phyloP scores from a whole-genome alignment of 30 jellyfish, hydroid and myxozoan genomes.

The Haliclystus octoradiatus region DNA sequence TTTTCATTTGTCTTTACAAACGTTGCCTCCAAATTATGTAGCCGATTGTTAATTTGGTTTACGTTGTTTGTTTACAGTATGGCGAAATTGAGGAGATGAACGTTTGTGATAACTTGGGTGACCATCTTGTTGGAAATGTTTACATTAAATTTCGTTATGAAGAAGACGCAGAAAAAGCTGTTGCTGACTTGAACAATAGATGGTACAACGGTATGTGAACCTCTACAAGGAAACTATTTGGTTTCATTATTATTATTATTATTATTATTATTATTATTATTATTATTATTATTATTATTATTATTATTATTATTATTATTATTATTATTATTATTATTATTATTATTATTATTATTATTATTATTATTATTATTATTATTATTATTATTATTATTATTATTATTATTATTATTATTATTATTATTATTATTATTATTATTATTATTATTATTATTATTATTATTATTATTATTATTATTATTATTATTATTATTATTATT shows the following conservation, averaged over 20 bases:
- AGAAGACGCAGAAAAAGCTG: slow-evolving; percentile 98
- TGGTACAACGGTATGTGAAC: slow-evolving; percentile 92
- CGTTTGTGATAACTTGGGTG: slow-evolving; percentile 98
- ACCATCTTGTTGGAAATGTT: slow-evolving; percentile 97
- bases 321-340: background rate
- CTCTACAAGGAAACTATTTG: too few relatives aligned
- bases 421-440: background rate
- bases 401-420: background rate
- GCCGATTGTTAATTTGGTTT: background rate
- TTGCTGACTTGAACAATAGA: slow-evolving; percentile 85
- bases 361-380: slow-evolving; percentile 1
- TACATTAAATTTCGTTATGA: slow-evolving; percentile 90
- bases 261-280: background rate
- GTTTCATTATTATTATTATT: too few relatives aligned
- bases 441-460: background rate
- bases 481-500: background rate
- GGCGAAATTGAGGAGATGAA: slow-evolving; percentile 99
- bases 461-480: background rate
- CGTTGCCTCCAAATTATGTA: too few relatives aligned
- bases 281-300: slow-evolving; percentile 1
- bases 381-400: background rate
- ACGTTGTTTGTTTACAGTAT: slow-evolving; percentile 37
- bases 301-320: background rate
- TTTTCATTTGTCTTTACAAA: background rate
- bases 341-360: background rate